Base-by-base conservation (phyloP, 1,140 invertebrate genomes). In the Lasaia peninsularis region DNA sequence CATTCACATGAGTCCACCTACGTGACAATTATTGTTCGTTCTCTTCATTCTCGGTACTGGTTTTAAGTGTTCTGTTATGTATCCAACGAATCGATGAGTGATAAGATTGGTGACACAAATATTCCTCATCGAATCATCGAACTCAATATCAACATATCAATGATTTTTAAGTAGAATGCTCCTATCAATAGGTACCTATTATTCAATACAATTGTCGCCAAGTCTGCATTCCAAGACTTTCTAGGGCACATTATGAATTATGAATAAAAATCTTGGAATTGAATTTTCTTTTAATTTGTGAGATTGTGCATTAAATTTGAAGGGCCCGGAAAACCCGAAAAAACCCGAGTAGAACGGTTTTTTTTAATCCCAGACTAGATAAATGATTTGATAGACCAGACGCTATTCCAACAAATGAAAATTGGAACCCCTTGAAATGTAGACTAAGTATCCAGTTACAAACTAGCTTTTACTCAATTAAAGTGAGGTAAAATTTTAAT, bases 31-130 rank as follows among this genome's bases (percentile, higher is more conserved):
- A 53, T 49, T 54, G 10, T 20, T 33, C n/a, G 58, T 31, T 40
- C n/a, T 20, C 18, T 37, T 62, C 20, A 11, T 57, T 52, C 37
- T 21, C n/a, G 20, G n/a, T 12, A 12, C 20, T 34, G 16, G 18
- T 34, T 35, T 53, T 53, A 57, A 62, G 53, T 52, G 53, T 52
- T 34, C 51, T 62, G 49, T 52, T 57, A 57, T 44, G 55, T 40
- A 32, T 56, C 28, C 50, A 31, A 37, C 31, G 40, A 53, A 56
- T 49, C 34, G 34, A 52, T 28, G 21, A 16, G 37, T 40, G 54
- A 35, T 52, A 52, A 62, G 24, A 44, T 56, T 55, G 35, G 18
- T 55, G 37, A 37, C 53, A 56, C 53, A 24, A 56, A 44, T 44
- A 32, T 48, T 18, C 40, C 18, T 44, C 44, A 20, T 44, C 16